Conservation (phyloP, 1,140 invertebrate species). For the Anastrepha obliqua region DNA sequence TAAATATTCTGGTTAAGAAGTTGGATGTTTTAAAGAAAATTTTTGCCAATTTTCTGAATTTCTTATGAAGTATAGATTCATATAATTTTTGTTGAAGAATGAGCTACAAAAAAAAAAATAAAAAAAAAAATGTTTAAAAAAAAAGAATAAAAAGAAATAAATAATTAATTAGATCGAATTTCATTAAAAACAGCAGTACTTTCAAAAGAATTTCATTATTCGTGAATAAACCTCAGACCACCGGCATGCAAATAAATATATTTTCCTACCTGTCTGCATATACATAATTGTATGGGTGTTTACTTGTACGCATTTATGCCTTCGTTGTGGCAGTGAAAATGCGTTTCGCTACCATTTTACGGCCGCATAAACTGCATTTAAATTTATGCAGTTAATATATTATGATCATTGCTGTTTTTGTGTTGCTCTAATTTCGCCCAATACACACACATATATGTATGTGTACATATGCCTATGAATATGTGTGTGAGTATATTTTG, state of each 20-base stretch:
- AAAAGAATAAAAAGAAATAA: too few relatives aligned
- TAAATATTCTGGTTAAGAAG: too few relatives aligned
- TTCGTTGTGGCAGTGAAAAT: constrained; percentile 33
- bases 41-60: too few relatives aligned
- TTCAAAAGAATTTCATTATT: too few relatives aligned
- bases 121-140: too few relatives aligned
- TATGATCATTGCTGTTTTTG: not conserved
- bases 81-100: too few relatives aligned
- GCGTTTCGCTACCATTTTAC: not conserved
- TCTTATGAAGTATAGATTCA: too few relatives aligned
- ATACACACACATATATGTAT: not conserved
- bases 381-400: constrained; percentile 34
- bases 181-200: too few relatives aligned
- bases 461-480: not conserved
- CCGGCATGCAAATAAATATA: not conserved
- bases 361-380: constrained; percentile 33
- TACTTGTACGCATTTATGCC: not conserved
- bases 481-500: not conserved
- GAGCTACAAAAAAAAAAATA: too few relatives aligned
- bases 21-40: too few relatives aligned
- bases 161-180: too few relatives aligned
- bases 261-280: not conserved
- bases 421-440: constrained; percentile 24
- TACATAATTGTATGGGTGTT: not conserved
- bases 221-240: too few relatives aligned